Conservation (phyloP, 1,140 invertebrate species). For the Bilobella aurantiaca region DNA sequence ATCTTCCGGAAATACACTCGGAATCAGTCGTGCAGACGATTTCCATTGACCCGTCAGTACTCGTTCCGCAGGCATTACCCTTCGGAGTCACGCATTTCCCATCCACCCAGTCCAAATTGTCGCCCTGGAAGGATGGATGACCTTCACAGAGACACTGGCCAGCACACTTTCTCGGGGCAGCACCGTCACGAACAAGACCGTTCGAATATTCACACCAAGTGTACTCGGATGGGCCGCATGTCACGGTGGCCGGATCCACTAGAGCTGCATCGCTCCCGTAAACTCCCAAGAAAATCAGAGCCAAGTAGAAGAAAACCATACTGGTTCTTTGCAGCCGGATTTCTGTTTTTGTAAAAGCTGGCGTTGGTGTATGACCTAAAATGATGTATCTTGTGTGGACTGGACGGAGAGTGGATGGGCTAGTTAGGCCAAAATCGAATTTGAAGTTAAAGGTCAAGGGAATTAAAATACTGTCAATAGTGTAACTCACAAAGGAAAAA, state of each 20-base stretch:
- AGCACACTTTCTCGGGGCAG: neutral
- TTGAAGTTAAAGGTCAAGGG: too few relatives aligned
- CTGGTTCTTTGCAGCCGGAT: too few relatives aligned
- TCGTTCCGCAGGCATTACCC: neutral
- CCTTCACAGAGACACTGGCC: neutral
- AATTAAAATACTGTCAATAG: too few relatives aligned
- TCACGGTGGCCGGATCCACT: neutral
- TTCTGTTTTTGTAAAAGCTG: too few relatives aligned
- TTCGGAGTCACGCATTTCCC: neutral
- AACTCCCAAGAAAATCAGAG: neutral
- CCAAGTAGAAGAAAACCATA: neutral
- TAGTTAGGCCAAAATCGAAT: too few relatives aligned
- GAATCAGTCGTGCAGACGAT: neutral
- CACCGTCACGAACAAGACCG: neutral
- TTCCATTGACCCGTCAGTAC: neutral
- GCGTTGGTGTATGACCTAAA: too few relatives aligned
- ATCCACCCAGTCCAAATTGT: neutral
- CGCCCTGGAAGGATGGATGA: neutral
- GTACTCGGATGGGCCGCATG: neutral
- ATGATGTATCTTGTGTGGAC: too few relatives aligned
- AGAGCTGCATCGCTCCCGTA: neutral
- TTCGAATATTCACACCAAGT: neutral
- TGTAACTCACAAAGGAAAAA: too few relatives aligned
- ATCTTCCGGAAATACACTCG: neutral
- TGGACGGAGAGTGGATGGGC: too few relatives aligned